Percentiles rank a stretch among this genome's conserved stretches.
Evolutionary conservation across 2,113 vertebrate genomes (phyloP).

Genomic region (Cyprinus carpio): DNA sequence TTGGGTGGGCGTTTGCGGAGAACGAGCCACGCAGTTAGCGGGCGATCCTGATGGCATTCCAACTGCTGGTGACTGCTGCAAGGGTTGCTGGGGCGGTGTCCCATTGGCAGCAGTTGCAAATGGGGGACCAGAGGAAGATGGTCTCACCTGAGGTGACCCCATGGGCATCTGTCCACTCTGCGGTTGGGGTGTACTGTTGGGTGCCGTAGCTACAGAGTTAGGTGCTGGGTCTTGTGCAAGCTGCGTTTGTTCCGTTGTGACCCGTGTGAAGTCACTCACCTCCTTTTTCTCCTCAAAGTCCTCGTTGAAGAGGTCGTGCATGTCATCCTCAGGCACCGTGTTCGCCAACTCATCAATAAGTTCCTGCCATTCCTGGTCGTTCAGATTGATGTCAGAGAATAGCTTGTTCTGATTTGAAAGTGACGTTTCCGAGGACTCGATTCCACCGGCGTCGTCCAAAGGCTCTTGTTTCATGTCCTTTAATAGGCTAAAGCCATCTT

Average conservation of each 20-base stretch:
- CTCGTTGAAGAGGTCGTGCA: slow-evolving; percentile 97
- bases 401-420: slow-evolving; percentile 98
- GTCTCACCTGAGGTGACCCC: slow-evolving; percentile 92
- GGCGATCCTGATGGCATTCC: slow-evolving; percentile 86
- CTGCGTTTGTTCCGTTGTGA: slow-evolving; percentile 79
- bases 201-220: slow-evolving; percentile 60
- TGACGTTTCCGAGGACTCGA: slow-evolving; percentile 93
- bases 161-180: slow-evolving; percentile 84
- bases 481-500: slow-evolving; percentile 87
- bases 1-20: slow-evolving; percentile 90
- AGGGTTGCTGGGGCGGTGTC: slow-evolving; percentile 82
- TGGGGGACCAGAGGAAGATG: slow-evolving; percentile 91
- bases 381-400: slow-evolving; percentile 97
- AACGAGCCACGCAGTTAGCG: slow-evolving; percentile 88
- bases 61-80: slow-evolving; percentile 80
- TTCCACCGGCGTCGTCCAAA: slow-evolving; percentile 85
- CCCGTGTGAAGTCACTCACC: slow-evolving; percentile 81
- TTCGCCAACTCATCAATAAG: slow-evolving; percentile 96
- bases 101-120: slow-evolving; percentile 88
- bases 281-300: slow-evolving; percentile 99
- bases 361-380: slow-evolving; percentile 98
- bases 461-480: slow-evolving; percentile 96
- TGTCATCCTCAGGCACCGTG: slow-evolving; percentile 96
- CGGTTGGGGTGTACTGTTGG: slow-evolving; percentile 64
- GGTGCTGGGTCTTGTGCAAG: slow-evolving; percentile 86